Base-by-base conservation (phyloP, 1,140 invertebrate species). In the Calycopis cecrops region DNA sequence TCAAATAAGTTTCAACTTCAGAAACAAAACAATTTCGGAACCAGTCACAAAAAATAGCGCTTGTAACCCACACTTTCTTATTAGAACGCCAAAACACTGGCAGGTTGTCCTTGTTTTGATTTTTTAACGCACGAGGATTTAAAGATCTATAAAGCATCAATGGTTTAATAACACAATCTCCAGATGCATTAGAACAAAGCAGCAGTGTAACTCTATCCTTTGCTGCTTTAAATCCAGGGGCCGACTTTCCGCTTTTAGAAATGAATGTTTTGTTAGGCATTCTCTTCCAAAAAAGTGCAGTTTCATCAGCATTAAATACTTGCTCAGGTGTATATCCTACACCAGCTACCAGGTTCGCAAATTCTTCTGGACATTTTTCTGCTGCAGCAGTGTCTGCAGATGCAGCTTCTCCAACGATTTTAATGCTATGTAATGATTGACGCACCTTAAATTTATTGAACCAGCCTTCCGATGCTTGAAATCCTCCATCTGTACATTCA, bases 251-350 rank as follows among this genome's bases (percentile, higher is more conserved):
- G 18, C 57, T 48, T 51, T 64, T 55, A 47, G 69, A 66, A 44
- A 67, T 67, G 35, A 69, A 72, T 47, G 72, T 82, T 52, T 73
- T 74, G 35, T 55, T 67, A 48, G 78, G 83, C 44, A 87, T 63
- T 53, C 64, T 57, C 66, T 71, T 74, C 73, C 71, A 86, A 69
- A 62, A 71, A n/a, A 87, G 60, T 28, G 67, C 74, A 52, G 71
- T 81, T 69, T 85, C 79, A 55, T 88, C 82, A 3, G 76, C 76
- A 55, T 87, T 86, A 53, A 79, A 86, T 33, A 86, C 62, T 63
- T 79, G 75, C 35, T 82, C 55, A 52, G 62, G 48, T 28, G 48
- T 48, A 62, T 63, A 67, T 17, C 51, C 55, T 63, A 53, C 59
- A 37, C 56, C 35, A 56, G 59, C 38, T 55, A 75, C 65, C 49